Evolutionary conservation across 2,888 invertebrate species (phyloP), one percentile per base, ranked within the genome.

Genomic region (Unio delphinus): DNA sequence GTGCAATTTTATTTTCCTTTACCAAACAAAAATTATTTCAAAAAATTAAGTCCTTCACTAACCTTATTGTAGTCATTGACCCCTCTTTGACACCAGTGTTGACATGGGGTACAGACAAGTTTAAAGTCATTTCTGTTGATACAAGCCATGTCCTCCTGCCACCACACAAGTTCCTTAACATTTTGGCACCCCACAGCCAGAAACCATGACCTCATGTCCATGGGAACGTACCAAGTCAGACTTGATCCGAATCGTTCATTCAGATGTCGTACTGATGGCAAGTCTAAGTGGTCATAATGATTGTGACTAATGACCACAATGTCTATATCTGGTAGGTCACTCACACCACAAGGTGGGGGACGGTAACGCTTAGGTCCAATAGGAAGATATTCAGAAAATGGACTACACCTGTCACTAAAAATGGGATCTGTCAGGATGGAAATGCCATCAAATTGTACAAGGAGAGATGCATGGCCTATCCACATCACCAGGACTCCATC

Each of bases 201-300:
- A 80, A 90, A 81, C 88, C 88, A 90, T 2, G 67, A 26, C 56
- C 78, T 83, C 59, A 89, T 78, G 7, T 90, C 90, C 67, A 83
- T 68, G 0, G 91, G 61, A 56, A 78, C 70, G 67, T 67, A 75
- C 78, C 78, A 78, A 45, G 65, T 69, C 7, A 68, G 65, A 45
- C 72, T 18, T 6, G 67, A 61, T 45, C 45, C 45, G 63, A 71
- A 73, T n/a, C 56, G 68, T 57, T 63, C 58, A 73, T 85, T 82
- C 26, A 90, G 78, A 26, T 75, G 65, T 18, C 66, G 70, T 1
- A 90, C 87, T n/a, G 86, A 80, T 26, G 71, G 34, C 18, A 65
- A 68, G 73, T 92, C 91, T 61, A 92, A 79, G 83, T 91, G 91
- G 80, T 91, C 91, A 74, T 90, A 92, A 80, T 91, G 91, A 79